These are phyloP conservation scores for Slavum lentiscoides DNA, from an alignment of 2,888 invertebrate genomes.

Conservation along the genomic window DNA sequence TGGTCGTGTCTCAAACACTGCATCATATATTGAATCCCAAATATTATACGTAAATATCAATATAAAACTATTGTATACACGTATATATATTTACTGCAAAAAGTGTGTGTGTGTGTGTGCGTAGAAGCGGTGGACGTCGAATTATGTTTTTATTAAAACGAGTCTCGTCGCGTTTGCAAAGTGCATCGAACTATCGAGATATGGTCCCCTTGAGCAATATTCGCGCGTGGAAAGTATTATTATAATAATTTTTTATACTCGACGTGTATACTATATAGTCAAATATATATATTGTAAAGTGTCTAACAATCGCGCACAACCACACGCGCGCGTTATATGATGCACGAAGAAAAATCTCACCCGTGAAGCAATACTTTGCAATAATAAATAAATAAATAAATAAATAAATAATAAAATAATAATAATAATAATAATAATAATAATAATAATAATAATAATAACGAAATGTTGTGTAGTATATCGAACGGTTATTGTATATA, in stretches of 20 bases:
- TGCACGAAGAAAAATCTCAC: constrained; percentile 43
- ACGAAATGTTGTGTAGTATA: constrained; percentile 28
- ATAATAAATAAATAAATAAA: no score
- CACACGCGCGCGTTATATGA: constrained; percentile 18
- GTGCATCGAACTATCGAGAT: constrained; percentile 49
- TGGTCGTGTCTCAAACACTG: no score
- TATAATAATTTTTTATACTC: neutral
- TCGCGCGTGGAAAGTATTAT: constrained; percentile 34
- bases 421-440: no score
- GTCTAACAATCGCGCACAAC: constrained; percentile 32
- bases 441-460: neutral
- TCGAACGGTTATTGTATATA: neutral
- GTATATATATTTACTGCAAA: no score
- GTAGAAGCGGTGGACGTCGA: neutral
- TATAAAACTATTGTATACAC: neutral
- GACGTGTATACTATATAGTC: neutral
- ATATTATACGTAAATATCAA: constrained; percentile 10
- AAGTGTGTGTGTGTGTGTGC: no score
- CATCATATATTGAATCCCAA: constrained; percentile 1
- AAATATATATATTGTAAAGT: constrained; percentile 5
- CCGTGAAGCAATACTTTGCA: constrained; percentile 13
- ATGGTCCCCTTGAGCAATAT: constrained; percentile 33
- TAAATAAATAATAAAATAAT: no score
- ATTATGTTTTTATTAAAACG: constrained; percentile 26
- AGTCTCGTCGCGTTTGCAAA: constrained; percentile 20